Evolutionary conservation across 2,797 vertebrate species (phyloP).

Genomic region (Alosa sapidissima): DNA sequence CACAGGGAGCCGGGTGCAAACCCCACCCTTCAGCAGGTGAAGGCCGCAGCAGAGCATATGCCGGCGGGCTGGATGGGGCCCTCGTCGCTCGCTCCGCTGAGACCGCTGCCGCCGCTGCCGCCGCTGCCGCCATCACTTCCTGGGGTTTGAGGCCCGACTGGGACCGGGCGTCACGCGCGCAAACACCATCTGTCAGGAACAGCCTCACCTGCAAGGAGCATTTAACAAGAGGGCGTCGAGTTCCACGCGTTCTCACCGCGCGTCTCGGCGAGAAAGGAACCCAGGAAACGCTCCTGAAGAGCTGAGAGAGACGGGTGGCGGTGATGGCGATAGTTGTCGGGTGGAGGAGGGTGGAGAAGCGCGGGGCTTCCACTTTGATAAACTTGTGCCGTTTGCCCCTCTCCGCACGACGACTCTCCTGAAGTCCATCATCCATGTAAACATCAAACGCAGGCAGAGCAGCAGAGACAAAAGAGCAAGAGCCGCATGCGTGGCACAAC

Average conservation of each 20-base stretch:
- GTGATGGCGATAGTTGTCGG: neutral
- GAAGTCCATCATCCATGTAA: conserved; percentile 59
- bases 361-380: neutral
- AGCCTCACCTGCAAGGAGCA: conserved; percentile 65
- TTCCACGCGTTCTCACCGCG: conserved; percentile 32
- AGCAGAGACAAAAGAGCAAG: conserved; percentile 51
- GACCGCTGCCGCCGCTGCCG: conserved; percentile 68
- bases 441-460: conserved; percentile 48
- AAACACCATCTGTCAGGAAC: conserved; percentile 86
- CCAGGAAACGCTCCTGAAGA: neutral
- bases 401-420: conserved; percentile 26
- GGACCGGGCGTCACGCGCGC: conserved; percentile 77
- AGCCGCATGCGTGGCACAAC: conserved; percentile 29
- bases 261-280: conserved; percentile 15
- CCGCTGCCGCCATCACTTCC: conserved; percentile 70
- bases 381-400: conserved; percentile 36
- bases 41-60: conserved; percentile 81
- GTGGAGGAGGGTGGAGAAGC: neutral
- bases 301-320: neutral
- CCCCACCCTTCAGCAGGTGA: conserved; percentile 79
- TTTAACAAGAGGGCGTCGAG: conserved; percentile 68
- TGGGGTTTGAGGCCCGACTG: conserved; percentile 77
- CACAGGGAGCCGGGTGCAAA: conserved; percentile 72
- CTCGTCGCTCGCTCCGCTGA: conserved; percentile 60
- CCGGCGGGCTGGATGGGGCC: conserved; percentile 70